Percentiles rank a stretch among this genome's conserved stretches.
Evolutionary conservation across 2,888 invertebrate species (phyloP).

Genomic region (Eupelmus urozonus): DNA sequence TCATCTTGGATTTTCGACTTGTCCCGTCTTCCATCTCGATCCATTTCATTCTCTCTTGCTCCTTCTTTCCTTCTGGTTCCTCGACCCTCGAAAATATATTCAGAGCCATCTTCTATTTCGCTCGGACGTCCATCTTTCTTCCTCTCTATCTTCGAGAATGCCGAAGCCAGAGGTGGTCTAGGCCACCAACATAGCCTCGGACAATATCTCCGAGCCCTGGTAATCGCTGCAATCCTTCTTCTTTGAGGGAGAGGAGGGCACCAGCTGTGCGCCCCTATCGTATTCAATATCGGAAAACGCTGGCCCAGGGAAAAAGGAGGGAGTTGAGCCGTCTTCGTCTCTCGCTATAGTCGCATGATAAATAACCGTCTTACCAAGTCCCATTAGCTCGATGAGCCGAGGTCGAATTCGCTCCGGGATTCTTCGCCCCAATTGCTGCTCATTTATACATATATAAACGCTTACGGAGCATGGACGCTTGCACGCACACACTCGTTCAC

Average conservation of each 20-base stretch:
- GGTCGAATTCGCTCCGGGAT: neutral
- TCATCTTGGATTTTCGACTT: neutral
- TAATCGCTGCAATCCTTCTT: conserved; percentile 40
- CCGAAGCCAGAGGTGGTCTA: neutral
- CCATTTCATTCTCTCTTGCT: neutral
- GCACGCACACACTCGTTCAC: no score
- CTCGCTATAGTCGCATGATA: neutral
- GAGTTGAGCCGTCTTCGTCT: neutral
- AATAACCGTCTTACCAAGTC: no score
- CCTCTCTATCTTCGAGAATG: neutral
- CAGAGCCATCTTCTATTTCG: neutral
- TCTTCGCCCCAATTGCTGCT: no score
- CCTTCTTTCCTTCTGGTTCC: neutral
- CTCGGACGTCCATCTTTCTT: neutral
- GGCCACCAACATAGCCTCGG: neutral
- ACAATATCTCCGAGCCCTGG: conserved; percentile 7
- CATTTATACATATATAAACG: no score
- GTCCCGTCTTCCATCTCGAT: neutral
- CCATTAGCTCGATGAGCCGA: no score
- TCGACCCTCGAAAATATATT: conserved; percentile 1
- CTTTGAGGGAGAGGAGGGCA: neutral
- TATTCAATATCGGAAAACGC: no score
- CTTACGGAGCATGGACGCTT: no score
- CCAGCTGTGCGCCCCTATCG: neutral
- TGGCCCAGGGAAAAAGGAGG: neutral